A percentile compares a stretch with the other conserved stretches of the same genome.
These are phyloP conservation scores for Reticulitermes lucifugus DNA, from an alignment of 2,888 invertebrate species.

Conservation along the genomic window DNA sequence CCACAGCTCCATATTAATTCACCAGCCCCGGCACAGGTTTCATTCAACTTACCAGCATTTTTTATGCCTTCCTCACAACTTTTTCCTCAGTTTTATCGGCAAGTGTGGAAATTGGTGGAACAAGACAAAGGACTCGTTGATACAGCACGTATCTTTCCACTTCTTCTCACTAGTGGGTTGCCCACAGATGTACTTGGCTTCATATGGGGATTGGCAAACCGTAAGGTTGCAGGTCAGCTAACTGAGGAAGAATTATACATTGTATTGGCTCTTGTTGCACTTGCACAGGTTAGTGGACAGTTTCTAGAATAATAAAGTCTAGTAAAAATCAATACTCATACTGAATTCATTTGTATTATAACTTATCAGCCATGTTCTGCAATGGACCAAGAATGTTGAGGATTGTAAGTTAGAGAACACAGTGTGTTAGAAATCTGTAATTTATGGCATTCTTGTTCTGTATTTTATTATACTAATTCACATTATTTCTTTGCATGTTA, in stretches of 20 bases:
- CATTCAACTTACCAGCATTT: constrained; percentile 60
- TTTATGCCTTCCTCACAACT: constrained; percentile 62
- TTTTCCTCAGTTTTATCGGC: constrained; percentile 62
- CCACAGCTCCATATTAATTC: background rate
- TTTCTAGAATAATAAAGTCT: background rate
- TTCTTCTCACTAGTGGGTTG: constrained; percentile 65
- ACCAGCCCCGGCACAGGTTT: background rate
- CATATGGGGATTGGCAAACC: constrained; percentile 66
- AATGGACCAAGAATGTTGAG: no score
- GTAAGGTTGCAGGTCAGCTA: constrained; percentile 64
- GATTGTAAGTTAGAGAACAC: no score
- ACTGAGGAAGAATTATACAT: constrained; percentile 65
- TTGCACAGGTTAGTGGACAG: constrained; percentile 62
- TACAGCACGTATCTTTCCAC: constrained; percentile 63
- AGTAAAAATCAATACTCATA: background rate
- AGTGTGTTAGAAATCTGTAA: background rate
- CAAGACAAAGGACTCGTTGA: constrained; percentile 61
- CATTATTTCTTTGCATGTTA: constrained; percentile 45
- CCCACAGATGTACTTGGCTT: constrained; percentile 65
- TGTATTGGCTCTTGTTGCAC: constrained; percentile 64
- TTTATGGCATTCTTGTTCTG: background rate
- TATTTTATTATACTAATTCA: no score
- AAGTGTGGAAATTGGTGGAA: constrained; percentile 63
- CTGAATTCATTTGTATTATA: no score
- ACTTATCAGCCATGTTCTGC: no score